phyloP scores from a whole-genome alignment of 2,797 vertebrate species.

The Eupleurogrammus muticus region DNA sequence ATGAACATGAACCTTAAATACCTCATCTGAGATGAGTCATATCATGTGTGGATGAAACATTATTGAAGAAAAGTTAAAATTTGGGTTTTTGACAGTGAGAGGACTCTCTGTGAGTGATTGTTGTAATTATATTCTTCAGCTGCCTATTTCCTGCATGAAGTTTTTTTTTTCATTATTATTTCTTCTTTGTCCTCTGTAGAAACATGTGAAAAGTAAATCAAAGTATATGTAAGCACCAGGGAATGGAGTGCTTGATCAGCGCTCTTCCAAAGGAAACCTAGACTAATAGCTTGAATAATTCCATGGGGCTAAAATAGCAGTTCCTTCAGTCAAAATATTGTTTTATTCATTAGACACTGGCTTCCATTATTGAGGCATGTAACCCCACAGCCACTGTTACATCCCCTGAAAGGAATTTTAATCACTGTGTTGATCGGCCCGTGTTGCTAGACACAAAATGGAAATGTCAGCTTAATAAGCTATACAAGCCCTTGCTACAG shows the following conservation, averaged over 20 bases:
- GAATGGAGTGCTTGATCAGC: constrained; percentile 30
- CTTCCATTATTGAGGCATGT: constrained; percentile 20
- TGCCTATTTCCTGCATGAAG: not conserved
- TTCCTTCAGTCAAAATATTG: constrained; percentile 27
- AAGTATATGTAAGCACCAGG: not conserved
- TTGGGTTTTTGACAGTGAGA: constrained; percentile 12
- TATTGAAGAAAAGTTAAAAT: constrained; percentile 11
- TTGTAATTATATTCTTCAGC: constrained; percentile 16
- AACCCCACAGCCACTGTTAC: constrained; percentile 5
- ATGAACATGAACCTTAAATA: not conserved
- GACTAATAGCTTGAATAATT: constrained; percentile 36
- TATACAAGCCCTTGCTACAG: constrained; percentile 38
- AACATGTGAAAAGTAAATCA: constrained; percentile 22
- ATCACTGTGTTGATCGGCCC: constrained; percentile 32
- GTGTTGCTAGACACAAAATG: constrained; percentile 33
- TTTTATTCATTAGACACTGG: constrained; percentile 27
- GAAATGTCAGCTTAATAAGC: constrained; percentile 46
- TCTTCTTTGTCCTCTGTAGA: not conserved
- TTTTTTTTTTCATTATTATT: not conserved
- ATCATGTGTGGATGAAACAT: constrained; percentile 21
- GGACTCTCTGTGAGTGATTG: constrained; percentile 2
- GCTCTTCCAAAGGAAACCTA: constrained; percentile 41
- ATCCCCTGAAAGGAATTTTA: constrained; percentile 41
- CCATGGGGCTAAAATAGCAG: constrained; percentile 14
- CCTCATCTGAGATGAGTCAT: constrained; percentile 19